phyloP scores from a whole-genome alignment of 92 coral and sea anemone genomes.

The Palythoa grandis region DNA sequence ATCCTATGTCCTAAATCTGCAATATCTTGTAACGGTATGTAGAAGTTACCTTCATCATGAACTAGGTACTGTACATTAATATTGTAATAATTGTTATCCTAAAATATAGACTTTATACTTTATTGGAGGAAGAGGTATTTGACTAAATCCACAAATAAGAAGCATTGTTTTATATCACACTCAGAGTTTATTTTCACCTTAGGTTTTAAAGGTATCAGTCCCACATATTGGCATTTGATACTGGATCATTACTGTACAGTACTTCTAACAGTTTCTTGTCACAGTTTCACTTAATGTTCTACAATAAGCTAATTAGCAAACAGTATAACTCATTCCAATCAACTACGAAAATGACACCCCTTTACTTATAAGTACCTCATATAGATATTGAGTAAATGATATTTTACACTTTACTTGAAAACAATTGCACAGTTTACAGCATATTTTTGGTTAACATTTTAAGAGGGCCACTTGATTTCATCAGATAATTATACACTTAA shows the following conservation, averaged over 20 bases:
- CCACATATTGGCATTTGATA: too few relatives aligned
- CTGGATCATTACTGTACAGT: too few relatives aligned
- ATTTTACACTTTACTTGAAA: background rate
- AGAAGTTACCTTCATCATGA: background rate
- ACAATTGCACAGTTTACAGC: background rate
- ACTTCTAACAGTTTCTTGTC: background rate
- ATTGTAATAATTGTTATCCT: background rate
- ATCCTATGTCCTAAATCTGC: conserved; percentile 94
- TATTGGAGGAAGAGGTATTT: too few relatives aligned
- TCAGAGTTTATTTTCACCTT: too few relatives aligned
- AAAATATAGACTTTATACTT: background rate
- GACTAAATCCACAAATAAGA: too few relatives aligned
- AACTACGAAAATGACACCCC: background rate
- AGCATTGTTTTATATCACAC: too few relatives aligned
- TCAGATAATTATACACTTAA: too few relatives aligned
- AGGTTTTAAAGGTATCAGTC: too few relatives aligned
- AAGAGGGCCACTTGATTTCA: too few relatives aligned
- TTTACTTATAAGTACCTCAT: background rate
- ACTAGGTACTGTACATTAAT: background rate
- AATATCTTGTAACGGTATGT: conserved; percentile 94
- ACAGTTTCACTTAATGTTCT: too few relatives aligned
- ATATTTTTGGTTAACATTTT: too few relatives aligned
- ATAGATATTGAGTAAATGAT: background rate
- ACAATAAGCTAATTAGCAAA: too few relatives aligned
- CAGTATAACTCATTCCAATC: background rate